phyloP scores from a whole-genome alignment of 2,113 vertebrate species.

The Notothenia coriiceps region DNA sequence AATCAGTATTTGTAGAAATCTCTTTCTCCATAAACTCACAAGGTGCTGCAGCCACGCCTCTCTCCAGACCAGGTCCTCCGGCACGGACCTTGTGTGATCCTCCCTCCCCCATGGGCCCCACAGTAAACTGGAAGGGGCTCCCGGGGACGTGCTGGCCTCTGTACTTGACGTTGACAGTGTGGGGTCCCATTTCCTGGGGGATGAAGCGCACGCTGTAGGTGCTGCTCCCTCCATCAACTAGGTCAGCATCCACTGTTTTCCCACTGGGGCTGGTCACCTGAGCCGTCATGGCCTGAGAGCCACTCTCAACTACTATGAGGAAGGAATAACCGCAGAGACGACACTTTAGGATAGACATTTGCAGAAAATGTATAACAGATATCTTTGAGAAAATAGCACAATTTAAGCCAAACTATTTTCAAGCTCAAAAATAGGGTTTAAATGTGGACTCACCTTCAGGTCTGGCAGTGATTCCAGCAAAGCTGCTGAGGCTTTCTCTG shows the following conservation, averaged over 20 bases:
- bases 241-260: slow-evolving; percentile 90
- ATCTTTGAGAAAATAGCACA: not conserved
- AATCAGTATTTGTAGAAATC: no score
- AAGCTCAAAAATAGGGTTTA: not conserved
- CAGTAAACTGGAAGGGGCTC: slow-evolving; percentile 96
- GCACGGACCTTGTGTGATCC: slow-evolving; percentile 93
- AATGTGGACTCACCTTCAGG: slow-evolving; percentile 87
- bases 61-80: slow-evolving; percentile 91
- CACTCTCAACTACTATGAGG: slow-evolving; percentile 83
- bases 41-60: slow-evolving; percentile 89
- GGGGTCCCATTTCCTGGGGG: slow-evolving; percentile 92
- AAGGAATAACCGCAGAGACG: not conserved
- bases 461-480: slow-evolving; percentile 86
- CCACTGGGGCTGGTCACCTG: slow-evolving; percentile 95
- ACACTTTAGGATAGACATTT: slow-evolving; percentile 11
- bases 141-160: slow-evolving; percentile 93
- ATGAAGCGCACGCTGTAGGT: slow-evolving; percentile 95
- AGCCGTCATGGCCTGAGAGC: slow-evolving; percentile 90
- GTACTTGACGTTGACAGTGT: slow-evolving; percentile 93
- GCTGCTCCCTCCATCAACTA: slow-evolving; percentile 91
- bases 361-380: not conserved
- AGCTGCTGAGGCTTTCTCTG: slow-evolving; percentile 91
- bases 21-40: slow-evolving; percentile 76
- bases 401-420: not conserved
- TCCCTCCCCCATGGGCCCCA: slow-evolving; percentile 91